A percentile compares a stretch with the other conserved stretches of the same genome.
phyloP scores from a whole-genome alignment of 1,140 invertebrate genomes.

The Listronotus oregonensis region DNA sequence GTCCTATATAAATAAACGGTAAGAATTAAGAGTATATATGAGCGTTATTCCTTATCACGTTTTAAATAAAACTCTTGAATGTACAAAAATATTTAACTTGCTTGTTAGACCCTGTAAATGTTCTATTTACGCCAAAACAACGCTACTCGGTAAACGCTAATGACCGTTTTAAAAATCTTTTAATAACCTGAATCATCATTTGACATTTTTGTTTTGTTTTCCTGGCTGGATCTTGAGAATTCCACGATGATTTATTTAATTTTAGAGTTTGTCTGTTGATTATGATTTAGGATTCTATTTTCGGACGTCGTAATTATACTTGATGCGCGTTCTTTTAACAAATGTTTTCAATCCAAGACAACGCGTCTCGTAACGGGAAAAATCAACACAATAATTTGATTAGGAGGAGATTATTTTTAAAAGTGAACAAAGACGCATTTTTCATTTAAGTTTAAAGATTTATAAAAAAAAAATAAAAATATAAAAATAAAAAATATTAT shows the following conservation, averaged over 20 bases:
- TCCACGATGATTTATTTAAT: constrained; percentile 42
- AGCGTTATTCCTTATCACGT: too few relatives aligned
- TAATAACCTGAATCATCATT: constrained; percentile 40
- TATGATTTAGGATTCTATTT: constrained; percentile 42
- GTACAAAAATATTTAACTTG: too few relatives aligned
- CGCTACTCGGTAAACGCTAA: constrained; percentile 20
- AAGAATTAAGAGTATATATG: too few relatives aligned
- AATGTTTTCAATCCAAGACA: constrained; percentile 35
- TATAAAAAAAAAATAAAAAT: too few relatives aligned
- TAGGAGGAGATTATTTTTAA: not conserved
- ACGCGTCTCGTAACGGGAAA: not conserved
- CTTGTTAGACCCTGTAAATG: not conserved
- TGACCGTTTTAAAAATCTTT: constrained; percentile 39
- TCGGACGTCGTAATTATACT: constrained; percentile 33
- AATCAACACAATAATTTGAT: not conserved
- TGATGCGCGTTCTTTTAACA: constrained; percentile 33
- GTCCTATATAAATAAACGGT: too few relatives aligned
- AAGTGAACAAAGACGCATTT: not conserved
- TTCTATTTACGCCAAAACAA: constrained; percentile 28
- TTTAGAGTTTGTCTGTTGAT: constrained; percentile 37
- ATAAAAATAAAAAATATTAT: too few relatives aligned
- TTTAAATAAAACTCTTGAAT: too few relatives aligned
- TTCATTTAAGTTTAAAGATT: too few relatives aligned
- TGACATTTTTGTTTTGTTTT: constrained; percentile 39
- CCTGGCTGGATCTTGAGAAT: constrained; percentile 38